Evolutionary conservation across 92 coral and sea anemone species (phyloP).

Genomic region (Siderastrea siderea): DNA sequence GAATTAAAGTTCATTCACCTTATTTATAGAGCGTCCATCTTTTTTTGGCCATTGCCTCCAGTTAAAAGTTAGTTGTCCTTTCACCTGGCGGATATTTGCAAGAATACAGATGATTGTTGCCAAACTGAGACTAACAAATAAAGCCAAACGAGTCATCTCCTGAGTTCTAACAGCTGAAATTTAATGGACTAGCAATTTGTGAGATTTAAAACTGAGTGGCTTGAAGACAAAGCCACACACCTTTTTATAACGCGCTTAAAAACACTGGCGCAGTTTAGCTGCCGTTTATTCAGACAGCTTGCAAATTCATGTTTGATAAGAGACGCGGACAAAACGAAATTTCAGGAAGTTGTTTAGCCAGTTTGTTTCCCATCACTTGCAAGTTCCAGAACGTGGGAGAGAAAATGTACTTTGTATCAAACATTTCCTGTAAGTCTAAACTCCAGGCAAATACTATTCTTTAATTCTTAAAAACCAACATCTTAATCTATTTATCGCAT

Average conservation of each 20-base stretch:
- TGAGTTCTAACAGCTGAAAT: background rate
- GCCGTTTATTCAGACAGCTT: background rate
- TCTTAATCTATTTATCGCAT: background rate
- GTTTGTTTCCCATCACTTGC: background rate
- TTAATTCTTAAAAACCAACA: background rate
- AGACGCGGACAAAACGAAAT: background rate
- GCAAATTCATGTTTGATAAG: constrained; percentile 24
- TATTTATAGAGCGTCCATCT: background rate
- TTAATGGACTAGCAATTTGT: background rate
- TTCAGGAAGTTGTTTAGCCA: constrained; percentile 1
- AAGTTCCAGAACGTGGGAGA: constrained; percentile 12
- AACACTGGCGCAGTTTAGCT: background rate
- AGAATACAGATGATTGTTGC: background rate
- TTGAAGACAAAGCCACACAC: background rate
- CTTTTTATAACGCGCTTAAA: constrained; percentile 9
- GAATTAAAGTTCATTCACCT: background rate
- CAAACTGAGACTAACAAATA: background rate
- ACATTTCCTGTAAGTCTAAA: background rate
- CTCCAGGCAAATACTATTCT: background rate
- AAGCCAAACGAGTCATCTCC: background rate
- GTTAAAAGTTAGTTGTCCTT: constrained; percentile 19
- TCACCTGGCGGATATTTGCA: background rate
- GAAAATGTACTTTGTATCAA: background rate
- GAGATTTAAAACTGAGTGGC: background rate
- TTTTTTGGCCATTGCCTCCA: background rate